Percentiles rank a stretch among this genome's conserved stretches.
These are phyloP conservation scores for Anolis sagrei DNA, from an alignment of 2,113 vertebrate genomes.

Conservation along the genomic window DNA sequence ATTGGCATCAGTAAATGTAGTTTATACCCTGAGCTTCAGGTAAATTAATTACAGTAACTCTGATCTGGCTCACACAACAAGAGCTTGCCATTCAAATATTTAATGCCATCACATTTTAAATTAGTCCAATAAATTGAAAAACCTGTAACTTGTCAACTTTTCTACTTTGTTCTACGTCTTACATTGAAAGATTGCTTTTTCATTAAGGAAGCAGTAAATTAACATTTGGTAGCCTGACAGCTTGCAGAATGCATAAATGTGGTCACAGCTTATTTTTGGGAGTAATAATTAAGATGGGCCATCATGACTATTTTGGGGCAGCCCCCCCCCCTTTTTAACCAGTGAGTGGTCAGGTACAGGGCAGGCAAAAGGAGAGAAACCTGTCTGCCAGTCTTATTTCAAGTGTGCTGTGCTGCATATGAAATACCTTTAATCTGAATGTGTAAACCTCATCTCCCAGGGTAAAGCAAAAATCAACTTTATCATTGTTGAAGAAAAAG, in stretches of 20 bases:
- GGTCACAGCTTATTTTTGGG: background rate
- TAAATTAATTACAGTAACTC: slow-evolving; percentile 34
- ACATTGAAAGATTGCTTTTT: slow-evolving; percentile 39
- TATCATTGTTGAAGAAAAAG: background rate
- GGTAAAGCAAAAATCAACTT: background rate
- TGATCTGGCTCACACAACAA: slow-evolving; percentile 9
- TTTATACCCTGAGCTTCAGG: background rate
- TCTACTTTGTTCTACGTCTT: slow-evolving; percentile 11
- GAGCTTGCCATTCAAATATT: slow-evolving; percentile 30
- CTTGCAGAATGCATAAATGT: slow-evolving; percentile 2
- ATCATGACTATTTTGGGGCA: background rate
- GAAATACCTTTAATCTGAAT: background rate
- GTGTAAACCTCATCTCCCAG: background rate
- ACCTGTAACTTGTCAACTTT: background rate
- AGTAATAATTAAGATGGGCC: slow-evolving; percentile 27
- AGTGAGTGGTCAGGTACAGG: background rate
- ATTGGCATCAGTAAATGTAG: slow-evolving; percentile 4
- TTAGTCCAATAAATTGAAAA: slow-evolving; percentile 11
- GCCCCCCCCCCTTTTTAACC: background rate
- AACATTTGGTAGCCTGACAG: slow-evolving; percentile 30
- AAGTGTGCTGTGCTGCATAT: background rate
- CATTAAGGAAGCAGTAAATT: slow-evolving; percentile 39
- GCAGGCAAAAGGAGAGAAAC: background rate
- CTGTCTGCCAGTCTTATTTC: background rate
- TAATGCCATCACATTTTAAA: slow-evolving; percentile 26